These are phyloP conservation scores for Corythaeola cristata DNA, from an alignment of 2,113 vertebrate species.

Conservation along the genomic window DNA sequence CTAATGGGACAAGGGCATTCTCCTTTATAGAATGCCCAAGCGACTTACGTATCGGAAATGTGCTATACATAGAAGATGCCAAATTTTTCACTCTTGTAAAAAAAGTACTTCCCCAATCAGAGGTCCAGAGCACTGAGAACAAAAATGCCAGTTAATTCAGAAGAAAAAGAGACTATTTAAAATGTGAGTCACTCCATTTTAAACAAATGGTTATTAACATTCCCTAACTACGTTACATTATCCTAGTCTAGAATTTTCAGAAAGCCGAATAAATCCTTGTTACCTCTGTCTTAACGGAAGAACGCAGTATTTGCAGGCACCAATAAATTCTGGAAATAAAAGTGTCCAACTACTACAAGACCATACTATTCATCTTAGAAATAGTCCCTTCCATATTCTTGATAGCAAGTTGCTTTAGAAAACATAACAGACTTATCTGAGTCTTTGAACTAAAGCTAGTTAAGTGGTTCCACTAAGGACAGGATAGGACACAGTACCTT, in stretches of 20 bases:
- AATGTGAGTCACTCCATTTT: background rate
- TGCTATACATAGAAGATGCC: background rate
- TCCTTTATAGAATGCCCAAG: background rate
- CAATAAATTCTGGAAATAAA: background rate
- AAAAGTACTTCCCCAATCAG: background rate
- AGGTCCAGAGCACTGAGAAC: background rate
- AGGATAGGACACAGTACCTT: background rate
- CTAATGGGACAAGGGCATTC: background rate
- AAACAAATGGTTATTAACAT: background rate
- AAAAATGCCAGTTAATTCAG: background rate
- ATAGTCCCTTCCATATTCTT: background rate
- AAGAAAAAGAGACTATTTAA: background rate
- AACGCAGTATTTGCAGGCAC: background rate
- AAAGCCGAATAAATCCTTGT: background rate
- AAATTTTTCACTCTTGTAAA: background rate
- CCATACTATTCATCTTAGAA: background rate
- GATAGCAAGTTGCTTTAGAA: background rate
- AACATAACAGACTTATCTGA: background rate
- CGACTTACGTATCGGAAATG: background rate
- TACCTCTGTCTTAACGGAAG: background rate
- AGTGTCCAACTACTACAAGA: background rate
- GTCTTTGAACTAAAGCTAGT: background rate
- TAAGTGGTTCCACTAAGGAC: background rate
- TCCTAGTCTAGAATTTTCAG: background rate
- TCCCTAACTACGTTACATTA: background rate